Evolutionary conservation across 2,113 vertebrate species (phyloP), one percentile per base, ranked within the genome.

Genomic region (Hyaena hyaena): DNA sequence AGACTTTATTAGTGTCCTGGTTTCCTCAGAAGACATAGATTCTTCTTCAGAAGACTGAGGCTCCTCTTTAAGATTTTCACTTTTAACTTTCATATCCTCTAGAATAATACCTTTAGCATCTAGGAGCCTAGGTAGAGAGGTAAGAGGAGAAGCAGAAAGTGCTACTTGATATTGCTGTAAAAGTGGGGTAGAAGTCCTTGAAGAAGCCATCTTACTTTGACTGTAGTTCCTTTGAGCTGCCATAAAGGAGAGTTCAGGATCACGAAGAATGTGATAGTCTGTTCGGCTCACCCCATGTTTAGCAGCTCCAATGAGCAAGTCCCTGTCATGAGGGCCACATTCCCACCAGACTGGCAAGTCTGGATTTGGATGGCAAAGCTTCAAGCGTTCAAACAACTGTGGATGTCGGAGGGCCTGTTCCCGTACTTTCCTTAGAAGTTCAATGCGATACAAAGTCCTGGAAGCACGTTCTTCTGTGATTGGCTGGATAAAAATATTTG

Each of bases 281-380:
- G 99, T 99, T 96, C 99, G 99, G 99, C 99, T 99, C 82, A 99
- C 99, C 14, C 99, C 99, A 0, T 99, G 99, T 94, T 99, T 99
- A 92, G 99, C 99, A 31, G 99, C 99, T 68, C 99, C 99, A 66
- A 99, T 99, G 33, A 99, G 99, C 91, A 99, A 99, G 99, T 99
- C 99, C 39, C 99, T 99, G 97, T 99, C 99, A 4, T 99, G 99
- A 90, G 98, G 98, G 63, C 99, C 99, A 63, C 99, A 98, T 92
- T 99, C 99, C 99, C 99, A 99, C 99, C 99, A 99, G 73, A 99
- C 98, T 0, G 99, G 99, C 7, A 99, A 97, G 97, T 99, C 99
- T 4, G 99, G 99, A 96, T 99, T 99, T 88, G 99, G 98, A 98
- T 99, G 99, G 98, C 99, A 99, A 63, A 99, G 98, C 2, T 99